Base-by-base conservation (phyloP, 2,113 vertebrate species). In the Speoplatyrhinus poulsoni region DNA sequence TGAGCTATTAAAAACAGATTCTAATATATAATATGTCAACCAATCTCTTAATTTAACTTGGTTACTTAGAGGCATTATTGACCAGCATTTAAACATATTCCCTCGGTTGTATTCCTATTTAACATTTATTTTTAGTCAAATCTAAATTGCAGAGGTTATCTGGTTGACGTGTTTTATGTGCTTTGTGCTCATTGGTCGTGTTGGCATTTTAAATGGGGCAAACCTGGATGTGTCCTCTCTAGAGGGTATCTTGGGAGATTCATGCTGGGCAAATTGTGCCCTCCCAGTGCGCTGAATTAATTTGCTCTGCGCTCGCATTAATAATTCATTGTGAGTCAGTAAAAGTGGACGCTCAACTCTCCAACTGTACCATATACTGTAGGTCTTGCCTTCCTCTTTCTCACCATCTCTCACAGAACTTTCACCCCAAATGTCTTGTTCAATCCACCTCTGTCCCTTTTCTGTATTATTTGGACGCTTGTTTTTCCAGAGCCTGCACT, bases 301-400 rank as follows among this genome's bases (percentile, higher is more conserved):
- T 86, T 88, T 87, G 74, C 79, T 86, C 83, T 57, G 48, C 17
- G 56, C 61, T 58, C 0, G 4, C 68, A 73, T 90, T 73, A 82
- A 86, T 89, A 84, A 90, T 90, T 86, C 65, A 89, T 80, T 46
- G 68, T 4, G 17, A 72, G 70, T 52, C 76, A 85, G 72, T 56
- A 59, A 73, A 75, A 59, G 60, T 68, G 26, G 1, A 26, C 26
- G 65, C 68, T 85, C 58, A 32, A 76, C 67, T 79, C 75, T 79
- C 72, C 71, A 62, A 61, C 65, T 69, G 46, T 41, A 41, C 17
- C 6, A 15, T 41, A 2, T 65, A n/a, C n/a, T n/a, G n/a, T n/a
- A 17, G 54, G 55, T 7, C 26, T 77, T 5, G 3, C 76, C 69
- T 60, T 73, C 54, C 72, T 80, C 70, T 19, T 63, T 61, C 66